phyloP scores from a whole-genome alignment of 1,140 invertebrate genomes.

The Ridgeia piscesae region DNA sequence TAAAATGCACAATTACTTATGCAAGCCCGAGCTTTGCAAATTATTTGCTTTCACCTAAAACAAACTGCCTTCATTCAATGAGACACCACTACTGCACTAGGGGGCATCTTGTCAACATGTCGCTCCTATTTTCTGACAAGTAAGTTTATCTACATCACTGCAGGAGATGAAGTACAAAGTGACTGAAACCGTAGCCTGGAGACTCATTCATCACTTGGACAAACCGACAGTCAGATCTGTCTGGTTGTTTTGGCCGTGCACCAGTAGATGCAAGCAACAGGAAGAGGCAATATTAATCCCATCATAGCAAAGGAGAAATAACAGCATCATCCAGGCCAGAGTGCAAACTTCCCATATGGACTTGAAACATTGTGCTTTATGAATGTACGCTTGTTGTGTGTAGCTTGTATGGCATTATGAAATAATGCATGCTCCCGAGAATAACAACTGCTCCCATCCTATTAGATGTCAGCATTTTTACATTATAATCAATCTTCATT shows the following conservation, averaged over 20 bases:
- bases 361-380: not conserved
- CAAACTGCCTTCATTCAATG: not conserved
- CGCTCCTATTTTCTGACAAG: not conserved
- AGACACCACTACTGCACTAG: not conserved
- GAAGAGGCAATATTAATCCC: constrained; percentile 53
- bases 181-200: not conserved
- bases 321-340: not conserved
- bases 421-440: no score
- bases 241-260: not conserved
- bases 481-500: no score
- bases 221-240: not conserved
- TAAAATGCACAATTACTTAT: not conserved
- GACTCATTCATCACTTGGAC: not conserved
- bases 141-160: not conserved
- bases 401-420: not conserved
- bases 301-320: constrained; percentile 53
- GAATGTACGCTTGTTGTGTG: not conserved
- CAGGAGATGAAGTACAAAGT: not conserved
- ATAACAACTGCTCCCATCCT: no score
- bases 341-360: not conserved
- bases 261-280: not conserved
- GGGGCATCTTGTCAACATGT: not conserved
- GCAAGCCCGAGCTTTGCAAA: not conserved
- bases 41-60: not conserved
- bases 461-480: no score